Evolutionary conservation across 37 sponge, comb jelly and placozoan genomes (phyloP).

Genomic region (Lycopodina hypogea): DNA sequence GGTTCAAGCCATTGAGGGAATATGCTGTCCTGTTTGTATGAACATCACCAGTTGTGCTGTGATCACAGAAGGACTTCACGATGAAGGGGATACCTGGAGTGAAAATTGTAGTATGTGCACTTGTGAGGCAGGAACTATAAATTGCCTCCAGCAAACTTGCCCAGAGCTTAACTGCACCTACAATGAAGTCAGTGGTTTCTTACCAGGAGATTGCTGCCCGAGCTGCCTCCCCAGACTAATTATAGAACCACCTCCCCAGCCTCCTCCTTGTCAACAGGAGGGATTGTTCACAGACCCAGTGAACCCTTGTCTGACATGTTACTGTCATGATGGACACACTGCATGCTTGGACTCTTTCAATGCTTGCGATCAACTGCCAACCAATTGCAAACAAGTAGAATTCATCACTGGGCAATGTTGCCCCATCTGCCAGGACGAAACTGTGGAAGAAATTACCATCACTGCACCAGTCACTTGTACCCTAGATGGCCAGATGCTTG

Average conservation of each 20-base stretch:
- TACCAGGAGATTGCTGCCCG: background rate
- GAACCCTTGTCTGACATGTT: background rate
- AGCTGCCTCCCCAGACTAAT: too few species aligned
- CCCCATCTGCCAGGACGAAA: constrained; percentile 19
- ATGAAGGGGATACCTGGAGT: too few species aligned
- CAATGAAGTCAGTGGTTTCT: background rate
- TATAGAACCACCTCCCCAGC: background rate
- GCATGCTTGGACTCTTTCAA: background rate
- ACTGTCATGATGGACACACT: background rate
- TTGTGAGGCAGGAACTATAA: too few species aligned
- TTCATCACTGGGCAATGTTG: constrained; percentile 11
- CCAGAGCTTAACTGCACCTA: background rate
- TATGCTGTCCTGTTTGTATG: constrained; percentile 33
- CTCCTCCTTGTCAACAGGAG: background rate
- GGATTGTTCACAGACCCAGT: constrained; percentile 2
- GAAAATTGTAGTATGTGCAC: too few species aligned
- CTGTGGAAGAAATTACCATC: too few species aligned
- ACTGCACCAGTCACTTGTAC: too few species aligned
- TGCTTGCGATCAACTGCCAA: background rate
- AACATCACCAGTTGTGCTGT: background rate
- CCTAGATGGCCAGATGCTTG: too few species aligned
- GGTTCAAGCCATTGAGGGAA: background rate
- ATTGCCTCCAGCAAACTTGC: background rate
- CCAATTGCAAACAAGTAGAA: background rate
- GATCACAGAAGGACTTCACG: too few species aligned